A percentile compares a stretch with the other conserved stretches of the same genome.
Conservation (phyloP, 2,113 vertebrate genomes). For the Lepisosteus osseus region DNA sequence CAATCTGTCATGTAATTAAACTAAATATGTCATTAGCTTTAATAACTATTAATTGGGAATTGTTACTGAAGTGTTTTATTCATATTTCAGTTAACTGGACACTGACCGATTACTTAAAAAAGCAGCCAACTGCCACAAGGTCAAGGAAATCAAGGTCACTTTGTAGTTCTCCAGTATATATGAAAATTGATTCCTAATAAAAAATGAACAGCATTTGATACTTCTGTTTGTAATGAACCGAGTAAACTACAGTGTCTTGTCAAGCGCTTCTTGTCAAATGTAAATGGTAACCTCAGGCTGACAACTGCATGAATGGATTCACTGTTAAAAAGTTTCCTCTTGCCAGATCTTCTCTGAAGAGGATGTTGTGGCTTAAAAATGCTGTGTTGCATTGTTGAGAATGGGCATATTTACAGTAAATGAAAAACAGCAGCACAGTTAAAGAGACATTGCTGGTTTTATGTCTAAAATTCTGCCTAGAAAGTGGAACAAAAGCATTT, state of each 20-base stretch:
- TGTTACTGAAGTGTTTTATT: neutral
- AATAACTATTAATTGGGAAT: neutral
- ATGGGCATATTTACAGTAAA: constrained; percentile 7
- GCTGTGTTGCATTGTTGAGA: neutral
- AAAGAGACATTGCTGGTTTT: neutral
- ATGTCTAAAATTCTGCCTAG: neutral
- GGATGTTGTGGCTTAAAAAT: constrained; percentile 5
- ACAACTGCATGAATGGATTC: constrained; percentile 10
- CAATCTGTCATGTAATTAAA: too few species aligned
- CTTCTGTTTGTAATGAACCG: constrained; percentile 6
- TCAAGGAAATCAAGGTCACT: neutral
- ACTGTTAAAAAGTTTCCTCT: constrained; percentile 2
- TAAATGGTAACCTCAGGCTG: constrained; percentile 10
- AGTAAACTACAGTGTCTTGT: neutral
- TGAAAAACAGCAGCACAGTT: neutral
- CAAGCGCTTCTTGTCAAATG: constrained; percentile 7
- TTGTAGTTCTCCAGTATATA: neutral
- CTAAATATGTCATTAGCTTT: neutral
- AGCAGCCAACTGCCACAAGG: neutral
- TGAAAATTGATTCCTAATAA: constrained; percentile 5
- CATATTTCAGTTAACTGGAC: neutral
- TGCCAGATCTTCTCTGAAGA: neutral
- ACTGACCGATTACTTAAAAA: neutral
- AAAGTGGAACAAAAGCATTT: neutral
- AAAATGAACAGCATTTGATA: constrained; percentile 3